These are phyloP conservation scores for Emys orbicularis DNA, from an alignment of 2,797 vertebrate species.

Conservation along the genomic window DNA sequence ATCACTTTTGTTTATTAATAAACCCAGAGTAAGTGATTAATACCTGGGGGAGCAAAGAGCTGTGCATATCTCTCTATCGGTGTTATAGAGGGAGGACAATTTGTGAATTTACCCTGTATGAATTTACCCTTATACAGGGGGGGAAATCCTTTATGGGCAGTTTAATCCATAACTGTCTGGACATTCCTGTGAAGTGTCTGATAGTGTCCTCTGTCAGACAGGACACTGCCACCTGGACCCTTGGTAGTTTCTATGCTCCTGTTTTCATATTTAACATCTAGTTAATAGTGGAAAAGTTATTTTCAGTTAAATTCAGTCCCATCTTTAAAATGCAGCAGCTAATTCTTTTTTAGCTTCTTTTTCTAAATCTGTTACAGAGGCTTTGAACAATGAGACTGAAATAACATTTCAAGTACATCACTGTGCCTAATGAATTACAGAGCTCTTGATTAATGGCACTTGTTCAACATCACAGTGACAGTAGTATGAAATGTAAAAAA, in stretches of 20 bases:
- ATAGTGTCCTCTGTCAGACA: accelerated
- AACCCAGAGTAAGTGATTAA: too few relatives aligned
- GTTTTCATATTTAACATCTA: conserved; percentile 14
- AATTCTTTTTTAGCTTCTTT: conserved; percentile 36
- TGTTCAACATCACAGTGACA: conserved; percentile 70
- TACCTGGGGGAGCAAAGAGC: too few relatives aligned
- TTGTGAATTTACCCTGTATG: too few relatives aligned
- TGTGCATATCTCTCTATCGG: too few relatives aligned
- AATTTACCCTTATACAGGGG: too few relatives aligned
- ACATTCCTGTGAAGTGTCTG: background rate
- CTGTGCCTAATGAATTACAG: conserved; percentile 72
- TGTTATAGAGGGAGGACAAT: too few relatives aligned
- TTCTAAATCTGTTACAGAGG: conserved; percentile 47
- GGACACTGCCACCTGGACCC: background rate
- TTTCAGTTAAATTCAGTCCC: conserved; percentile 21
- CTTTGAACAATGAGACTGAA: conserved; percentile 67
- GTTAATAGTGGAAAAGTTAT: conserved; percentile 45
- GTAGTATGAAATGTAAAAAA: conserved; percentile 55
- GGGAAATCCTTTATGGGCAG: accelerated
- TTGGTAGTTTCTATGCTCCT: background rate
- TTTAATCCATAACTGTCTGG: accelerated
- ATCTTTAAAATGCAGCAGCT: conserved; percentile 48
- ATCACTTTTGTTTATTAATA: too few relatives aligned
- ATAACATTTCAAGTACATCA: conserved; percentile 75
- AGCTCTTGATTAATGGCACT: conserved; percentile 72